These are phyloP conservation scores for Anas platyrhynchos DNA, from an alignment of 2,113 vertebrate species.

Conservation along the genomic window DNA sequence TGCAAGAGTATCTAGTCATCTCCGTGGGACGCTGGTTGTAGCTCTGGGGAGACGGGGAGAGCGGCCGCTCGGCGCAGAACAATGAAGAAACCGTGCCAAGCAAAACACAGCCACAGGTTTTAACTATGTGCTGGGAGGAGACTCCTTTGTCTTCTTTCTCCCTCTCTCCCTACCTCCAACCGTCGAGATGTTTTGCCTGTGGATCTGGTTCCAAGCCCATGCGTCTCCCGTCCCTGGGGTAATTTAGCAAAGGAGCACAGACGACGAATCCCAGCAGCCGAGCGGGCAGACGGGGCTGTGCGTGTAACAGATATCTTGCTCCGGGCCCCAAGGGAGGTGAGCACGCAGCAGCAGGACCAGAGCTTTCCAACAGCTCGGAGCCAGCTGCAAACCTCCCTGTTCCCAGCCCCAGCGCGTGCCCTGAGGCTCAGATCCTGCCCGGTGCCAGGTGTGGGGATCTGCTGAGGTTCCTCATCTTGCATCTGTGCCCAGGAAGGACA, in stretches of 20 bases:
- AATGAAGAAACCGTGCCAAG: constrained; percentile 47
- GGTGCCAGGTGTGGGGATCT: rapidly evolving
- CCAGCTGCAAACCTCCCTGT: not conserved
- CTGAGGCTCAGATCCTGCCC: not conserved
- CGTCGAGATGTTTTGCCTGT: not conserved
- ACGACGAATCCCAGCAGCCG: not conserved
- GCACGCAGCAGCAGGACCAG: not conserved
- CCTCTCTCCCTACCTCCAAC: constrained; percentile 8
- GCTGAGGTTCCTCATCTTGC: not conserved
- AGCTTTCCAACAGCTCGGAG: not conserved
- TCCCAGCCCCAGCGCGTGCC: not conserved
- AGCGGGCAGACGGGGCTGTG: not conserved
- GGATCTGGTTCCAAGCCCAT: constrained; percentile 11
- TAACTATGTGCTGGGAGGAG: not conserved
- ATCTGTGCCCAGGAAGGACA: not conserved
- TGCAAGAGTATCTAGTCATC: constrained; percentile 55
- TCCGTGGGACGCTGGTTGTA: not conserved
- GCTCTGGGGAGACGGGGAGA: not conserved
- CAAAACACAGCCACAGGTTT: constrained; percentile 55
- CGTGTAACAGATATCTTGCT: constrained; percentile 19
- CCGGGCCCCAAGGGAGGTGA: not conserved
- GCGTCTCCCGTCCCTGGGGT: not conserved
- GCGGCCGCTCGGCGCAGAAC: not conserved
- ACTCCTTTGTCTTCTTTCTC: constrained; percentile 25
- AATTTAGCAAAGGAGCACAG: constrained; percentile 15